phyloP scores from a whole-genome alignment of 2,888 invertebrate species.

The Stramonita haemastoma region DNA sequence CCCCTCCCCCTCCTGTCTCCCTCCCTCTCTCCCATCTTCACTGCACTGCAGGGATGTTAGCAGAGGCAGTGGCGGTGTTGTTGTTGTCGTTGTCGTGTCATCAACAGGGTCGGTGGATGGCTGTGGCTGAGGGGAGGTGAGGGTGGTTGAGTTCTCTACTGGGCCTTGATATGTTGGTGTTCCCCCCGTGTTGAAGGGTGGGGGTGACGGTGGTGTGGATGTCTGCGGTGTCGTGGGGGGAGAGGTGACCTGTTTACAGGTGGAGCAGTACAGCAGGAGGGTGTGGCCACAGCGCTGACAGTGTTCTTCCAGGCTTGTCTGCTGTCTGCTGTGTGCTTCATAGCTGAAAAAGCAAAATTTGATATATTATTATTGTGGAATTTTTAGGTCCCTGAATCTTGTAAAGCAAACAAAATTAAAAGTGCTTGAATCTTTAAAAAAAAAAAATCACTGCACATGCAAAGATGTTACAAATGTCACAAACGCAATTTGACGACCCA shows the following conservation, averaged over 20 bases:
- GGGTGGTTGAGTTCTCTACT: background rate
- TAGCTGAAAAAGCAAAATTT: slow-evolving; percentile 5
- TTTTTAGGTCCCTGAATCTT: too few relatives aligned
- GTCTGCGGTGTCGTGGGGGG: background rate
- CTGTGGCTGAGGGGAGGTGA: background rate
- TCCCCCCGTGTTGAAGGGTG: background rate
- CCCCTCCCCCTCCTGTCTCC: background rate
- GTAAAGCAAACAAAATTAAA: too few relatives aligned
- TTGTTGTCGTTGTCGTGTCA: too few relatives aligned
- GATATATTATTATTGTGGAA: too few relatives aligned
- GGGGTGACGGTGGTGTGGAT: background rate
- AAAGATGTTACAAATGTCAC: too few relatives aligned
- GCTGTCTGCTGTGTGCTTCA: background rate
- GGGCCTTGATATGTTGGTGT: background rate
- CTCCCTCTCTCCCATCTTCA: background rate
- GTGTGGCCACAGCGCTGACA: background rate
- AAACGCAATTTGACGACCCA: too few relatives aligned
- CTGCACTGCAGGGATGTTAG: background rate
- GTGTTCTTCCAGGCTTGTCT: too few relatives aligned
- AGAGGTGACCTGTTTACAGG: background rate
- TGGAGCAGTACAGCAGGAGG: background rate
- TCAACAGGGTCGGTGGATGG: background rate
- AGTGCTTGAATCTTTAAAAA: too few relatives aligned
- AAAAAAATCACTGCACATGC: too few relatives aligned
- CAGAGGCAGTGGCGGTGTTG: background rate